These are phyloP conservation scores for Neotoma lepida DNA, from an alignment of 2,113 vertebrate species.

Conservation along the genomic window DNA sequence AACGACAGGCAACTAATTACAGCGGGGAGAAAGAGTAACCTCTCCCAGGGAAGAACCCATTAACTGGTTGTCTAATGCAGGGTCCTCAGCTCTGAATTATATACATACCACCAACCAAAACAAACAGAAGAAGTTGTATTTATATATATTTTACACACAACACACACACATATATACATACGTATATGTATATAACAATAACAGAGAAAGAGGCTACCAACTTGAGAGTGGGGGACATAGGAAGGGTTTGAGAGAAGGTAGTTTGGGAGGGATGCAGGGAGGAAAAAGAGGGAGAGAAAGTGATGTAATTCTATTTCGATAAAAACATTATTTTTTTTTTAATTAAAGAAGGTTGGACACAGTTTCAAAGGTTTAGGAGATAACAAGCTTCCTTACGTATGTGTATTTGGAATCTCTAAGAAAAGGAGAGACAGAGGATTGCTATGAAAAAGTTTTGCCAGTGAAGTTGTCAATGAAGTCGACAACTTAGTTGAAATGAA, in stretches of 20 bases:
- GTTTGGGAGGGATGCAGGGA: not conserved
- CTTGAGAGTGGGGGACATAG: not conserved
- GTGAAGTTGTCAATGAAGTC: not conserved
- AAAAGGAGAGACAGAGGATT: not conserved
- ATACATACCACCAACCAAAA: not conserved
- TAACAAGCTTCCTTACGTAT: not conserved
- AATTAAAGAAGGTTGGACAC: not conserved
- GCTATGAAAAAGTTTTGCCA: not conserved
- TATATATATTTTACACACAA: not conserved
- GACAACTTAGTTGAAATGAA: not conserved
- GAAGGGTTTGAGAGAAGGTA: not conserved
- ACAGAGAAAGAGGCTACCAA: not conserved
- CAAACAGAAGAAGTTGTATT: not conserved
- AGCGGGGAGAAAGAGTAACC: not conserved
- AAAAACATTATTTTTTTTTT: not conserved
- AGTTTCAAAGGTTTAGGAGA: not conserved
- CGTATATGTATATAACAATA: not conserved
- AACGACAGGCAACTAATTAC: not conserved
- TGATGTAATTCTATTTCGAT: not conserved
- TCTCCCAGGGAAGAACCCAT: not conserved
- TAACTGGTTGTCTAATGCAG: not conserved
- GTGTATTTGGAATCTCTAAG: not conserved
- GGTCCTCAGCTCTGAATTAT: not conserved
- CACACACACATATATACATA: not conserved
- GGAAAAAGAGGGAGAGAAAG: not conserved